Evolutionary conservation across 2,888 invertebrate genomes (phyloP), one percentile per base, ranked within the genome.

Genomic region (Encarsia formosa): DNA sequence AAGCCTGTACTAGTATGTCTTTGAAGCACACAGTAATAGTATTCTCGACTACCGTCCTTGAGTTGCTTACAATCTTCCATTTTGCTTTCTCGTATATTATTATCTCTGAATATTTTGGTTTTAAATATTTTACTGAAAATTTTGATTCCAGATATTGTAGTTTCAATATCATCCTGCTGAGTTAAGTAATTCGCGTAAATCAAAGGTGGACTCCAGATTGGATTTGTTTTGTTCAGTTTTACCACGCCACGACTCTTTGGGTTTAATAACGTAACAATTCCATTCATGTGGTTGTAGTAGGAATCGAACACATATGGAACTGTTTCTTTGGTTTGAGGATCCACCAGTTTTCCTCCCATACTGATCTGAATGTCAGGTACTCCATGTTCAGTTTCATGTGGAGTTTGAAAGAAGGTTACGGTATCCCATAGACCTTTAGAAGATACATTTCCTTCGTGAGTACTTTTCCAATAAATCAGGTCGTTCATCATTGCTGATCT

Each of bases 181-280:
- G 16, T 16, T 35, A 15, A 15, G 4, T 82, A 84, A 59, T 82
- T 82, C 0, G 90, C 81, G 63, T 84, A 84, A 59, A 92, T 85
- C 50, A 85, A 70, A 0, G 91, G 91, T 43, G 79, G 78, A 1
- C 87, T 85, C 65, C 80, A 81, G 41, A 82, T 65, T 0, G 91
- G 91, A 74, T 91, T 82, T 0, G 81, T 81, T 1, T 79, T 75
- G 60, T 85, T 85, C 2, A 91, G 71, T 52, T 77, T 64, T n/a
- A 86, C 65, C 40, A 74, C 76, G 0, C 86, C 86, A 67, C 81
- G 75, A 58, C 86, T 86, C 65, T 79, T 78, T 0, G 86, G 86
- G 35, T 75, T 74, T 16, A 86, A 65, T 4, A 86, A 65, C 42
- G 84, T 78, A 0, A 86, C 83, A 49, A 83, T 77, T 0, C 81